These are phyloP conservation scores for Herpailurus yagouaroundi DNA, from an alignment of 2,113 vertebrate genomes.

Conservation along the genomic window DNA sequence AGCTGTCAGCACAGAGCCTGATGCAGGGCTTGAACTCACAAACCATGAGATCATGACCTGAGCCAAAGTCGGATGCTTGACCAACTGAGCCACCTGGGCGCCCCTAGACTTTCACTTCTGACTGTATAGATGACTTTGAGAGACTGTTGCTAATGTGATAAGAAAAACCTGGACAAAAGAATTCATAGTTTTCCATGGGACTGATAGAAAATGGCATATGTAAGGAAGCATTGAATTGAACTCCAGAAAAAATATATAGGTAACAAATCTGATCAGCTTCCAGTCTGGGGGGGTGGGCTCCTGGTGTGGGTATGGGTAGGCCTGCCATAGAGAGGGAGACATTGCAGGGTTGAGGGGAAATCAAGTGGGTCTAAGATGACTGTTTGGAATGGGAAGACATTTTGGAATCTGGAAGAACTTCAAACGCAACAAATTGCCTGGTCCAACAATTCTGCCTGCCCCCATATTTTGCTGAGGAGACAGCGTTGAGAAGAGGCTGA, in stretches of 20 bases:
- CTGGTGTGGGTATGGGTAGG: background rate
- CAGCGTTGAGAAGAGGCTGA: background rate
- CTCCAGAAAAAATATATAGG: background rate
- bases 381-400: background rate
- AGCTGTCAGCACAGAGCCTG: no score
- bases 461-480: background rate
- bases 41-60: no score
- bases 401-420: background rate
- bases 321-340: background rate
- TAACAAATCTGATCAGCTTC: background rate
- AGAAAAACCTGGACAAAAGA: background rate
- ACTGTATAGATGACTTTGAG: background rate
- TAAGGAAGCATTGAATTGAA: background rate
- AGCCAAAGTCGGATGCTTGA: no score
- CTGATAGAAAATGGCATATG: background rate
- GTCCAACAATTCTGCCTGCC: background rate
- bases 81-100: no score
- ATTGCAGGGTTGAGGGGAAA: background rate
- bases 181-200: background rate
- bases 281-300: background rate
- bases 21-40: no score
- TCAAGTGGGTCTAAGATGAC: background rate
- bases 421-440: background rate
- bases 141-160: background rate
- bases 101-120: background rate